These are phyloP conservation scores for Telenomus remus DNA, from an alignment of 1,140 invertebrate species.

Conservation along the genomic window DNA sequence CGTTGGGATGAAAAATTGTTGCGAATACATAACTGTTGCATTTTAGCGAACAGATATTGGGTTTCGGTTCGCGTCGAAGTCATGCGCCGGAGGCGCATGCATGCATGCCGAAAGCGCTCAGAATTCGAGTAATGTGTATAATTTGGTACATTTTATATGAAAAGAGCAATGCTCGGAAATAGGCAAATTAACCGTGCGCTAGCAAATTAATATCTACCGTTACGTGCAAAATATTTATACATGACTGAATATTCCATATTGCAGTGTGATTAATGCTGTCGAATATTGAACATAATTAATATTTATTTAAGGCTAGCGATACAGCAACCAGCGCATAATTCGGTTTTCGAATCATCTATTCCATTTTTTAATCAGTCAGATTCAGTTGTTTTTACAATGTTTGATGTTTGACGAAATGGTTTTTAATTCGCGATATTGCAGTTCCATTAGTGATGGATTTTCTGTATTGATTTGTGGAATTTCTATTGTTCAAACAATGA, in stretches of 20 bases:
- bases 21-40: constrained; percentile 13
- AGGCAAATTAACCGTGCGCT: constrained; percentile 49
- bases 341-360: no score
- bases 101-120: constrained; percentile 21
- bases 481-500: no score
- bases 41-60: constrained; percentile 23
- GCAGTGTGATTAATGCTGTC: constrained; percentile 44
- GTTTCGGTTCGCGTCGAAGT: constrained; percentile 2
- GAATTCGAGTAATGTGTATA: constrained; percentile 48
- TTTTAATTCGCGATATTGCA: no score
- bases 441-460: no score
- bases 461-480: no score
- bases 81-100: constrained; percentile 24
- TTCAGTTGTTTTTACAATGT: no score
- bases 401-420: no score
- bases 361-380: no score
- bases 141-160: constrained; percentile 48
- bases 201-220: constrained; percentile 51
- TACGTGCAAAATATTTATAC: constrained; percentile 50
- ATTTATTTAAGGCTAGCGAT: constrained; percentile 29
- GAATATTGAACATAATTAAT: constrained; percentile 51
- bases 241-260: constrained; percentile 50
- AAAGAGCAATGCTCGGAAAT: constrained; percentile 40
- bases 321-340: constrained; percentile 7
- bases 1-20: constrained; percentile 23